These are phyloP conservation scores for Phaethon lepturus DNA, from an alignment of 2,113 vertebrate genomes.

Conservation along the genomic window DNA sequence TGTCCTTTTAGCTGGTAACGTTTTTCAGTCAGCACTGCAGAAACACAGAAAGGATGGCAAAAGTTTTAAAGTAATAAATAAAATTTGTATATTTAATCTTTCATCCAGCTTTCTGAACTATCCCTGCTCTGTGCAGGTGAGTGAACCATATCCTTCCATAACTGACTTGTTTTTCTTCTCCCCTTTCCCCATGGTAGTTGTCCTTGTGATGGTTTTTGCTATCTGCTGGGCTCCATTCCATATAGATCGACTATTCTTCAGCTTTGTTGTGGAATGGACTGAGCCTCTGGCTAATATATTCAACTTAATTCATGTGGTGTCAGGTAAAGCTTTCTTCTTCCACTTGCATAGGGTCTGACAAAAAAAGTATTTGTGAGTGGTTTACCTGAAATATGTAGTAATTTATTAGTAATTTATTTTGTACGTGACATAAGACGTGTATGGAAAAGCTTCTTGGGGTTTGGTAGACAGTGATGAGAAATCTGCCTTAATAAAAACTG, in stretches of 20 bases:
- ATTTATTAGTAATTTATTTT: not conserved
- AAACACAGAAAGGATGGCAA: not conserved
- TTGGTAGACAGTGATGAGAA: not conserved
- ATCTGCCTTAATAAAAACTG: not conserved
- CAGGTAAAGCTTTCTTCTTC: constrained; percentile 71
- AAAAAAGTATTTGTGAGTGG: not conserved
- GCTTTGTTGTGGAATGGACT: constrained; percentile 81
- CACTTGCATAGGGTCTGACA: not conserved
- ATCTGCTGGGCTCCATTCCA: constrained; percentile 84
- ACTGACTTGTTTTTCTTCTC: not conserved
- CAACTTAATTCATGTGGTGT: constrained; percentile 80
- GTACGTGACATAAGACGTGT: not conserved
- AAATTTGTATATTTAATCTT: not conserved
- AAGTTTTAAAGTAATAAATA: not conserved
- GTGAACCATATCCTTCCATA: not conserved
- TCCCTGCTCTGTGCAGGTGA: not conserved
- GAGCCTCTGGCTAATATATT: constrained; percentile 78
- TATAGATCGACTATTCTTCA: constrained; percentile 81
- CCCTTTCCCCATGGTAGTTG: constrained; percentile 59
- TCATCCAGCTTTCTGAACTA: not conserved
- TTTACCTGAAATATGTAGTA: not conserved
- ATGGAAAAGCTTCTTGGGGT: not conserved
- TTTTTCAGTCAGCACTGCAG: not conserved
- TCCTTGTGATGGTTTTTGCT: constrained; percentile 79
- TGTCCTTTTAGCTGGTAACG: not conserved